These are phyloP conservation scores for Plecturocebus donacophilus DNA, from an alignment of 2,113 vertebrate genomes.

Conservation along the genomic window DNA sequence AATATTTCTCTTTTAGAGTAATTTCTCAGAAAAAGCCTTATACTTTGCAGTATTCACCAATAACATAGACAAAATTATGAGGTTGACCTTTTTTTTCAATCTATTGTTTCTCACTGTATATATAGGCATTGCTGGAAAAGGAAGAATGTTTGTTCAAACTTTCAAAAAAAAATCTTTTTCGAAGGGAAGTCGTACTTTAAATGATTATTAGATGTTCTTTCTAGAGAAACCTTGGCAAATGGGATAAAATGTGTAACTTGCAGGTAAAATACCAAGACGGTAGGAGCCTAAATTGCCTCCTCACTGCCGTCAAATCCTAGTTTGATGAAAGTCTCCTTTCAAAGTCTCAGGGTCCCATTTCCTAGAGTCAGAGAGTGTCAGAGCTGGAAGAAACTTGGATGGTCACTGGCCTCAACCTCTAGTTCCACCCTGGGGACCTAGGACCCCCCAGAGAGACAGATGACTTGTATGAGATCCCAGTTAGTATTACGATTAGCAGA, in stretches of 20 bases:
- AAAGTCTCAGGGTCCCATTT: not conserved
- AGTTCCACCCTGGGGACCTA: not conserved
- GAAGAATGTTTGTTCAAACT: not conserved
- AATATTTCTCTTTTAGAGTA: not conserved
- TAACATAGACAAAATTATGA: not conserved
- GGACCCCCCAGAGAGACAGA: not conserved
- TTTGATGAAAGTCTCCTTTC: not conserved
- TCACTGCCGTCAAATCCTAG: fast-evolving
- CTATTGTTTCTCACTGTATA: not conserved
- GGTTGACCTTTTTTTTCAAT: not conserved
- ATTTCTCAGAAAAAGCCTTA: constrained; percentile 16
- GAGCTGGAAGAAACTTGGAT: not conserved
- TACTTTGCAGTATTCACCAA: not conserved
- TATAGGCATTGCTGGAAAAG: not conserved
- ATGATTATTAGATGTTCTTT: not conserved
- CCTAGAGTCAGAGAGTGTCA: not conserved
- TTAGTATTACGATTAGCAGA: not conserved
- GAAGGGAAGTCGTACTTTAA: not conserved
- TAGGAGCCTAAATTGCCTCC: not conserved
- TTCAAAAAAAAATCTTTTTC: not conserved
- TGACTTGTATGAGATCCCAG: not conserved
- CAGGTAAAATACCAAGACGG: not conserved
- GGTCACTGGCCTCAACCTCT: not conserved
- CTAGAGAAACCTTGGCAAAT: not conserved
- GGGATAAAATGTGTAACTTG: not conserved